phyloP scores from a whole-genome alignment of 2,888 invertebrate species.

The Rapana venosa region DNA sequence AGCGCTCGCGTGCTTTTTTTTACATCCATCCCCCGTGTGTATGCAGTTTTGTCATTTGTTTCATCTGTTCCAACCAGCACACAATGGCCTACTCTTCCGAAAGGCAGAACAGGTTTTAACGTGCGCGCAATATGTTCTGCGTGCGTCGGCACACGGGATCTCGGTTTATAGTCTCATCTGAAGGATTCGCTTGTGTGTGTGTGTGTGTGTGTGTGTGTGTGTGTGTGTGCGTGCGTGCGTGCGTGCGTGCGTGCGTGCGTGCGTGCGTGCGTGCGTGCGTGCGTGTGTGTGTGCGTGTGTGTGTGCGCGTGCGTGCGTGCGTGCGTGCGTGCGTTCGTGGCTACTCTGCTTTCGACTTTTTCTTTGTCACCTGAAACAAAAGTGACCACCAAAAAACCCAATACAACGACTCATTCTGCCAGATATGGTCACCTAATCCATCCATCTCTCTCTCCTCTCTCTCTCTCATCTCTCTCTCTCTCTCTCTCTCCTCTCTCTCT shows the following conservation, averaged over 20 bases:
- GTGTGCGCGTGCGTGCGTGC: not conserved
- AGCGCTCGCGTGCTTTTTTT: no score
- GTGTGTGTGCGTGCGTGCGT: not conserved
- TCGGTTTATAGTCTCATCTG: no score
- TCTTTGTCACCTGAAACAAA: not conserved
- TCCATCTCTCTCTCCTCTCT: not conserved
- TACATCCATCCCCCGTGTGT: no score
- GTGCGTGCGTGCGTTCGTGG: not conserved
- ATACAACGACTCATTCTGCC: not conserved
- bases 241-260: not conserved
- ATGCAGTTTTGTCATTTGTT: no score
- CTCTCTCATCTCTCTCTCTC: not conserved
- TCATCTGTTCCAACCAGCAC: no score
- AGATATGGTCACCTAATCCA: no score
- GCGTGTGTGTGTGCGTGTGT: not conserved
- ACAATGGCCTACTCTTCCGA: no score
- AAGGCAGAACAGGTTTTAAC: no score
- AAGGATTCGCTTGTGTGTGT: not conserved
- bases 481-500: no score
- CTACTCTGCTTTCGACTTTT: not conserved
- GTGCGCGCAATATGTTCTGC: no score
- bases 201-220: not conserved
- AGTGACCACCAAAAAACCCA: not conserved
- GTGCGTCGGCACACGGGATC: no score
- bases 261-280: not conserved